These are phyloP conservation scores for Psophia crepitans DNA, from an alignment of 2,113 vertebrate species.

Conservation along the genomic window DNA sequence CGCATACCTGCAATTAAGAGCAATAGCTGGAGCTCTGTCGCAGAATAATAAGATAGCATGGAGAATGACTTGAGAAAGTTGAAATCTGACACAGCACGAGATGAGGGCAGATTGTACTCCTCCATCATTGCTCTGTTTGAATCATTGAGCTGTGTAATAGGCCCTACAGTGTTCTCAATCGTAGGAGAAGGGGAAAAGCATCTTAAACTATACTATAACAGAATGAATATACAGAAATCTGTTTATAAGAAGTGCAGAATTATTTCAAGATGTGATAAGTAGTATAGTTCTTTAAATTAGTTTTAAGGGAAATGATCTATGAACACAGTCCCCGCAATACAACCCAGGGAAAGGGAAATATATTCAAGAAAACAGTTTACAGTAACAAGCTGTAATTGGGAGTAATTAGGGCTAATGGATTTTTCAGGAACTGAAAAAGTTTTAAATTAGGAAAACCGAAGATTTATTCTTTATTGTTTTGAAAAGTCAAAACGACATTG, in stretches of 20 bases:
- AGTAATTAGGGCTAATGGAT: neutral
- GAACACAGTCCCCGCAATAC: neutral
- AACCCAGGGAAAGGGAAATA: neutral
- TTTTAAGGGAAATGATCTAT: neutral
- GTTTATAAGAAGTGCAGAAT: neutral
- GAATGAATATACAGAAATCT: neutral
- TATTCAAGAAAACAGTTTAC: neutral
- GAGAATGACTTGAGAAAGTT: neutral
- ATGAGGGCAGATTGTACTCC: neutral
- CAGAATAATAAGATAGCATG: neutral
- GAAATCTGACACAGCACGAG: neutral
- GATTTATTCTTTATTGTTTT: neutral
- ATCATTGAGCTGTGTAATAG: constrained; percentile 37
- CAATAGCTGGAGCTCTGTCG: neutral
- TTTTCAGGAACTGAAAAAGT: neutral
- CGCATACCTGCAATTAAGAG: neutral
- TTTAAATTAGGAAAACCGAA: neutral
- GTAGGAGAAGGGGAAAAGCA: neutral
- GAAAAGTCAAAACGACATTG: neutral
- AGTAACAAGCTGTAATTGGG: neutral
- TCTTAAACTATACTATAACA: neutral
- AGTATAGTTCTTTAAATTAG: neutral
- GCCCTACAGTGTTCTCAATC: neutral
- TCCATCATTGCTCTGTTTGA: constrained; percentile 12
- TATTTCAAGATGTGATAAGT: neutral